Base-by-base conservation (phyloP, 2,797 vertebrate species). In the Betta splendens region DNA sequence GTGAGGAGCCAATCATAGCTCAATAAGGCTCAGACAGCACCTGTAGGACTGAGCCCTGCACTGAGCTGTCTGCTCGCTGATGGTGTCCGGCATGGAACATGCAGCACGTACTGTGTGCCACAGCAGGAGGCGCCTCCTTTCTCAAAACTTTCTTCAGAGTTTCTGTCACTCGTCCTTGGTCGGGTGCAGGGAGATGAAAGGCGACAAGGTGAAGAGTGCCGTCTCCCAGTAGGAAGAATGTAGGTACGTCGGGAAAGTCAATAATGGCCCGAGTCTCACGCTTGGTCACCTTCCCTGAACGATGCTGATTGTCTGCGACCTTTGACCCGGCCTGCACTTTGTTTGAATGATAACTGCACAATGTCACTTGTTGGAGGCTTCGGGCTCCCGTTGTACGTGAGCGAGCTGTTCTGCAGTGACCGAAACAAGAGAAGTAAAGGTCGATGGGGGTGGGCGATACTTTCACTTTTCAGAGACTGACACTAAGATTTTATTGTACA, bases 1-100 rank as follows among this genome's bases (percentile, higher is more conserved):
- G 74, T 85, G 79, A 80, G 55, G 68, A 80, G 78, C 80, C 84
- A 87, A 81, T 88, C 86, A 80, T 73, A 78, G 79, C 83, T 91
- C 83, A 87, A 86, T 87, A 86, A 87, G 63, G 38, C 51, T 40
- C 25, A 10, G 1, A 3, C 9, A 4, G 28, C n/a, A 46, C 68
- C 39, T 60, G 54, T 55, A 48, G 43, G 36, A 54, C 46, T 48
- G 25, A n/a, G n/a, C n/a, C n/a, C n/a, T n/a, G n/a, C n/a, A n/a
- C n/a, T n/a, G n/a, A n/a, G 59, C 21, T 62, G 72, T 71, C 62
- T 62, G 44, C 53, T 50, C 64, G 47, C 63, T 53, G 67, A 51
- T 69, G 71, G 47, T 55, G 36, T 44, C 17, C 72, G 57, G 17
- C 68, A 38, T 67, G 47, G 44, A 66, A 64, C 61, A 58, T 51